Evolutionary conservation across 2,797 vertebrate species (phyloP).

Genomic region (Eidolon dupreanum): DNA sequence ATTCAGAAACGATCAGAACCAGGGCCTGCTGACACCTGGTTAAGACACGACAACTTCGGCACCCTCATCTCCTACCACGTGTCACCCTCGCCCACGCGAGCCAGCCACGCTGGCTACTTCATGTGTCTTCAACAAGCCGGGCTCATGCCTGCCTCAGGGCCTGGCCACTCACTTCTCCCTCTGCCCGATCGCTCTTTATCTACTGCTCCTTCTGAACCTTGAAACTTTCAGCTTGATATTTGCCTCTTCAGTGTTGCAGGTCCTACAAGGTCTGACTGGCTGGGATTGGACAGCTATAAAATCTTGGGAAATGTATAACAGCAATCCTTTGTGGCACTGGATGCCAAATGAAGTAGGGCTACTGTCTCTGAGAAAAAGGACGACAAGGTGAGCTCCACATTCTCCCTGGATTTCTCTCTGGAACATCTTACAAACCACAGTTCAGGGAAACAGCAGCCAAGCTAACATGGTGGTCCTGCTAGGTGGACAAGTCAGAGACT

Average conservation of each 20-base stretch:
- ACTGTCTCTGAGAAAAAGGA: not conserved
- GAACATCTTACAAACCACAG: not conserved
- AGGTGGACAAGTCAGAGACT: not conserved
- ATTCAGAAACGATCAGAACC: not conserved
- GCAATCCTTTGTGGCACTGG: not conserved
- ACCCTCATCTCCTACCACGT: accelerated
- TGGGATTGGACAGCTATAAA: not conserved
- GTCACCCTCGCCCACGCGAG: accelerated
- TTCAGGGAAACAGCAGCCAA: not conserved
- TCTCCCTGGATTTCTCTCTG: not conserved
- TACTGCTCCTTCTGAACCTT: not conserved
- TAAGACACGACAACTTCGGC: too few species aligned
- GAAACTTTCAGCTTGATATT: not conserved
- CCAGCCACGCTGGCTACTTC: accelerated
- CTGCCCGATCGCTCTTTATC: not conserved
- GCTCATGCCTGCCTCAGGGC: not conserved
- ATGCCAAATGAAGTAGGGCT: accelerated
- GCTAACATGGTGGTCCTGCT: too few species aligned
- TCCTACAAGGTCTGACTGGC: not conserved
- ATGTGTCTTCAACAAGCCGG: not conserved
- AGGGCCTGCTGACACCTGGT: not conserved
- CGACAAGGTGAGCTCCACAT: accelerated
- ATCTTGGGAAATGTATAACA: not conserved
- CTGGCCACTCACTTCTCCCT: not conserved
- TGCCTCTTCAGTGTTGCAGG: too few species aligned